Conservation (phyloP, 2,113 vertebrate genomes). For the Zeus faber region DNA sequence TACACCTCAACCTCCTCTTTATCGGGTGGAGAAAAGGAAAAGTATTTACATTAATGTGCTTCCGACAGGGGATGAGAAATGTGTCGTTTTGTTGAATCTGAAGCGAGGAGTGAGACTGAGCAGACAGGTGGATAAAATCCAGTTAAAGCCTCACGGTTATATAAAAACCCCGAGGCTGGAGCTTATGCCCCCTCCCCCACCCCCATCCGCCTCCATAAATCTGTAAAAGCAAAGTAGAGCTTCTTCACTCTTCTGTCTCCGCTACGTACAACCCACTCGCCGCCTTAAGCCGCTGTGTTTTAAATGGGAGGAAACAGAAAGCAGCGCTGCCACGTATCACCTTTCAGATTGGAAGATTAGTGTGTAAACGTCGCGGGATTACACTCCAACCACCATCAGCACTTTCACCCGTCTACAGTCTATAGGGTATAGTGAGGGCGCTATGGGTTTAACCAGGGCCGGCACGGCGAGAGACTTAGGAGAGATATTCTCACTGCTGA, state of each 20-base stretch:
- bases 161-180: conserved; percentile 38
- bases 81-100: no score
- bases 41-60: no score
- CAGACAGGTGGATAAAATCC: conserved; percentile 36
- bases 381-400: conserved; percentile 61
- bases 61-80: conserved; percentile 11
- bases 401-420: conserved; percentile 37
- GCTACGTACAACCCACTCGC: conserved; percentile 48
- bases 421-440: no score
- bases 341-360: conserved; percentile 71
- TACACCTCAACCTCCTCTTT: no score
- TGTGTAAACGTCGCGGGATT: conserved; percentile 62
- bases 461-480: conserved; percentile 14
- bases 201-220: conserved; percentile 50
- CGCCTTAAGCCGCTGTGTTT: conserved; percentile 67
- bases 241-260: conserved; percentile 36
- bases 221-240: conserved; percentile 47
- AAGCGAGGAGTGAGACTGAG: no score
- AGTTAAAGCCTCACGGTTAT: conserved; percentile 28
- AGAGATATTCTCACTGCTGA: no score
- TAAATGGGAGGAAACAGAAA: conserved; percentile 53
- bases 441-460: no score
- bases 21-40: no score
- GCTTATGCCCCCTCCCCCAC: conserved; percentile 40
- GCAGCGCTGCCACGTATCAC: conserved; percentile 55